phyloP scores from a whole-genome alignment of 92 coral and sea anemone genomes.

The Siderastrea siderea region DNA sequence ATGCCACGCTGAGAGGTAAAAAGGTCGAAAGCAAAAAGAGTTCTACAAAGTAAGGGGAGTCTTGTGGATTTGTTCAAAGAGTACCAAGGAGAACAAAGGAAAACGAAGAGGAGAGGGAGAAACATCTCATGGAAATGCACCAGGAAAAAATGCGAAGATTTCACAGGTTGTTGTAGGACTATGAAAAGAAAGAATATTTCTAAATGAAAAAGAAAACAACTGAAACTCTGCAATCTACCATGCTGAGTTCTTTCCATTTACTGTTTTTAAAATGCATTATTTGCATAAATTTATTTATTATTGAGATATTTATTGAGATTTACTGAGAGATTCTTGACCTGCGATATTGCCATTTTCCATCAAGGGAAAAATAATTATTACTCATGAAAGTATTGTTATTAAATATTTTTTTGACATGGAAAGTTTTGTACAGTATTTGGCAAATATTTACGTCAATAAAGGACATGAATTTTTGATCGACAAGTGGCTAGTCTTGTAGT shows the following conservation, averaged over 20 bases:
- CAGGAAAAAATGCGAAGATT: constrained; percentile 60
- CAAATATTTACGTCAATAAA: no score
- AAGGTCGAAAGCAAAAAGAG: background rate
- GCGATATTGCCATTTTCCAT: no score
- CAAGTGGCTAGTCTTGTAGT: no score
- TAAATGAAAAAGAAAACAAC: background rate
- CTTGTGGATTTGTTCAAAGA: constrained; percentile 52
- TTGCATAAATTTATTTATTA: background rate
- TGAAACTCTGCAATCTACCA: background rate
- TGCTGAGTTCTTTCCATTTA: background rate
- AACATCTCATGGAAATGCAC: constrained; percentile 51
- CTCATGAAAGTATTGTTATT: no score
- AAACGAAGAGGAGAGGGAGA: constrained; percentile 48
- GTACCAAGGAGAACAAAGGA: constrained; percentile 44
- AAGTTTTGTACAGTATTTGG: no score
- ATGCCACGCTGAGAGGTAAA: constrained; percentile 3
- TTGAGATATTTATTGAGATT: background rate
- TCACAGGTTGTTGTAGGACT: constrained; percentile 61
- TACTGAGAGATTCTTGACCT: background rate
- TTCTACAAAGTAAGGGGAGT: constrained; percentile 39
- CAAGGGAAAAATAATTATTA: no score
- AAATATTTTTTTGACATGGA: no score
- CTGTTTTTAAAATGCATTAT: background rate
- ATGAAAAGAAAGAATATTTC: constrained; percentile 47
- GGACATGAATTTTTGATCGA: no score